Conservation (phyloP, 2,113 vertebrate species). For the Saccopteryx leptura region DNA sequence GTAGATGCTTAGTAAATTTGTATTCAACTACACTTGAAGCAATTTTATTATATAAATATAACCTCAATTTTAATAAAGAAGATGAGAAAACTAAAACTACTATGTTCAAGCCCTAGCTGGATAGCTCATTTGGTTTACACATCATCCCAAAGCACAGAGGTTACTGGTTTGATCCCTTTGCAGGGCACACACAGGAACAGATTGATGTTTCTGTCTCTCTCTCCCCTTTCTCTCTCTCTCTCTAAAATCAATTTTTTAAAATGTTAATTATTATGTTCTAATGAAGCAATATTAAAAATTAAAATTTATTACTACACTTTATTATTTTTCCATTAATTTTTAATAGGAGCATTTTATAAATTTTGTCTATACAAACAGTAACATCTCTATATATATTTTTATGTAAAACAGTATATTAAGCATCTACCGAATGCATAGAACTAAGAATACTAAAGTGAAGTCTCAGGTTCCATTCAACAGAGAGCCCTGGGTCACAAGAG, state of each 20-base stretch:
- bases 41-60: background rate
- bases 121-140: too few relatives aligned
- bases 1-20: background rate
- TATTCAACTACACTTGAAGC: background rate
- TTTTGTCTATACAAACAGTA: background rate
- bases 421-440: background rate
- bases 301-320: background rate
- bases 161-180: too few relatives aligned
- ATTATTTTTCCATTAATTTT: background rate
- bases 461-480: background rate
- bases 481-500: background rate
- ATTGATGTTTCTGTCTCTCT: too few relatives aligned
- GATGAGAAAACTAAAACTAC: constrained; percentile 46
- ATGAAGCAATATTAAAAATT: constrained; percentile 41
- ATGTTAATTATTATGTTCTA: background rate
- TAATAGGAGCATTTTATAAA: background rate
- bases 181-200: too few relatives aligned
- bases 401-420: background rate
- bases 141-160: too few relatives aligned
- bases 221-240: too few relatives aligned
- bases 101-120: background rate
- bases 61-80: background rate
- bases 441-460: background rate
- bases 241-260: too few relatives aligned
- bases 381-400: background rate